Base-by-base conservation (phyloP, 2,888 invertebrate genomes). In the Dolomedes plantarius region DNA sequence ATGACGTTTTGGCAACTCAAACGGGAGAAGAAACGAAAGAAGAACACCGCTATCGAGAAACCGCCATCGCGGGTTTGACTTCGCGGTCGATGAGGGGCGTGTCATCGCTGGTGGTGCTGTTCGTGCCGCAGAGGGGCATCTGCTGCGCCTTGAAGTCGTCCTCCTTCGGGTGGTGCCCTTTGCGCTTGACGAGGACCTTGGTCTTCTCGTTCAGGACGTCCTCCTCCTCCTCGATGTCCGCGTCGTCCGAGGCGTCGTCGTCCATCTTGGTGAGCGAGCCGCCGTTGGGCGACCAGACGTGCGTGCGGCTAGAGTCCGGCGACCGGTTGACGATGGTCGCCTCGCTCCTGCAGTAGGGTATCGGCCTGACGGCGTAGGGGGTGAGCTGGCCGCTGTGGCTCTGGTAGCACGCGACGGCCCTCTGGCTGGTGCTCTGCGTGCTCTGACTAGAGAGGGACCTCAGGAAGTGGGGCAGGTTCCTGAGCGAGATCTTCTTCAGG, bases 391-490 rank as follows among this genome's bases (percentile, higher is more conserved):
- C 76, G n/a, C 78, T 85, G 28, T 78, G 73, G 36, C 85, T 85
- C 29, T 78, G 46, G 56, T 56, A 56, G 75, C 81, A 69, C 39
- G 65, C 31, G 19, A n/a, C 36, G 3, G 74, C 36, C 27, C 46
- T 69, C 41, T 82, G 75, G 16, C 72, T 67, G 62, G 68, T 46
- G 23, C 67, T 75, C 68, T 82, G 76, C 13, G 64, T 72, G 41
- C 86, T 87, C 36, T 89, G 89, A 89, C 88, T 88, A 88, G 89
- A 89, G 27, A 89, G 78, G 13, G 88, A 88, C 16, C 88, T 67
- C 27, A 89, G 41, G 56, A 89, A 83, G 16, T 85, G 69, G 0
- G 89, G 89, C 6, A 89, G 69, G 72, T 86, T 89, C 67, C 73
- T 83, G 11, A 89, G 71, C 3, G 88, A 88, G 23, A 88, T 78